phyloP scores from a whole-genome alignment of 2,888 invertebrate genomes.

The Drosophila infuscata region DNA sequence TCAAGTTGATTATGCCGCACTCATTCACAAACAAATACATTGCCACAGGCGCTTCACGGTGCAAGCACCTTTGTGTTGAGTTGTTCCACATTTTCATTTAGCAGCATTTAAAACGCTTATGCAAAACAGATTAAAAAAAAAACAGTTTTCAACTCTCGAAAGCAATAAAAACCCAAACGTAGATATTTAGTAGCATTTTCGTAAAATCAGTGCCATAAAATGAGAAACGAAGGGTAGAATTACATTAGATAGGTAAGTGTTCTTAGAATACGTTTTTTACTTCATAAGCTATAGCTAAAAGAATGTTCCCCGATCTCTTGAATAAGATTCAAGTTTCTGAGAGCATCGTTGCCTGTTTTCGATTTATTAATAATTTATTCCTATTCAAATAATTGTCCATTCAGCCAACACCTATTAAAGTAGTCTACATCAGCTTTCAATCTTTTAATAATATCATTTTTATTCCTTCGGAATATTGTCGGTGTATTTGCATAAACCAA shows the following conservation, averaged over 20 bases:
- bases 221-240: not conserved
- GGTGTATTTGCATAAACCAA: not conserved
- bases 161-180: slow-evolving; percentile 74
- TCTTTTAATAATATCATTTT: not conserved
- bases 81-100: slow-evolving; percentile 74
- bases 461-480: not conserved
- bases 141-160: slow-evolving; percentile 63
- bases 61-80: slow-evolving; percentile 44
- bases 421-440: not conserved
- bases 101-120: slow-evolving; percentile 80
- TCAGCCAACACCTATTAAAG: not conserved
- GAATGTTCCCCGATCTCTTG: not conserved
- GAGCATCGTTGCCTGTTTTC: not conserved
- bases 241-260: not conserved
- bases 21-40: slow-evolving; percentile 31
- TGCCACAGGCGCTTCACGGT: slow-evolving; percentile 19
- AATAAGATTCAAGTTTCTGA: not conserved
- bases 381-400: not conserved
- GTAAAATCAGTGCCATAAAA: not conserved
- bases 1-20: slow-evolving; percentile 69
- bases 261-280: not conserved
- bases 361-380: not conserved
- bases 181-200: slow-evolving; percentile 40
- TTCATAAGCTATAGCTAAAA: not conserved
- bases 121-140: slow-evolving; percentile 83